These are phyloP conservation scores for Papilio demoleus DNA, from an alignment of 2,888 invertebrate genomes.

Conservation along the genomic window DNA sequence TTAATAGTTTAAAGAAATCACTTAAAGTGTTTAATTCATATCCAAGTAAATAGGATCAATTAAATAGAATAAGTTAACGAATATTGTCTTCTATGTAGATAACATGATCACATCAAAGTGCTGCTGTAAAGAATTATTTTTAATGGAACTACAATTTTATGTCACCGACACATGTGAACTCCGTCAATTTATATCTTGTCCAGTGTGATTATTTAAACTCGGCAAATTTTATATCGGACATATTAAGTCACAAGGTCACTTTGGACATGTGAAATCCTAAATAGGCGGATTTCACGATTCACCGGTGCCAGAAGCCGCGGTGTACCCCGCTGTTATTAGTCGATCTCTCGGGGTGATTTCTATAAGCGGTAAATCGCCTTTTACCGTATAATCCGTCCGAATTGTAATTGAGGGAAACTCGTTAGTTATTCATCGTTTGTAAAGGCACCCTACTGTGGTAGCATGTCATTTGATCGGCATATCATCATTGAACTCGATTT, in stretches of 20 bases:
- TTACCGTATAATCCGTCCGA: conserved; percentile 66
- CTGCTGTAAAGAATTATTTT: conserved; percentile 50
- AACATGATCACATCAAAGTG: conserved; percentile 37
- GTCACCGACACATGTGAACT: neutral
- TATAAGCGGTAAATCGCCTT: conserved; percentile 66
- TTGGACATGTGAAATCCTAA: neutral
- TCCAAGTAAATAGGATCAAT: conserved; percentile 12
- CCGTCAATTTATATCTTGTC: neutral
- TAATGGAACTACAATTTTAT: conserved; percentile 54
- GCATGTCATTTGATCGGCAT: conserved; percentile 72
- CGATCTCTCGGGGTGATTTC: conserved; percentile 62
- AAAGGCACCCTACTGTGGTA: conserved; percentile 64
- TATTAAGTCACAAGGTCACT: neutral
- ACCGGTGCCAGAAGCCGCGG: conserved; percentile 45
- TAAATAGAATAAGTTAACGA: conserved; percentile 20
- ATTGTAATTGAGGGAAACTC: conserved; percentile 66
- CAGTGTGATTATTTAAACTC: neutral
- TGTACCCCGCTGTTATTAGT: conserved; percentile 62
- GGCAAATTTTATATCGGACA: neutral
- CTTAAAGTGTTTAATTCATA: too few relatives aligned
- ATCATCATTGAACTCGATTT: conserved; percentile 67
- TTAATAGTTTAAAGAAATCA: conserved; percentile 6
- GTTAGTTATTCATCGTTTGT: conserved; percentile 74
- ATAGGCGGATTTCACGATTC: neutral
- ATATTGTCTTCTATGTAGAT: conserved; percentile 11